Conservation (phyloP, 2,113 vertebrate species). For the Mormoops blainvillei region DNA sequence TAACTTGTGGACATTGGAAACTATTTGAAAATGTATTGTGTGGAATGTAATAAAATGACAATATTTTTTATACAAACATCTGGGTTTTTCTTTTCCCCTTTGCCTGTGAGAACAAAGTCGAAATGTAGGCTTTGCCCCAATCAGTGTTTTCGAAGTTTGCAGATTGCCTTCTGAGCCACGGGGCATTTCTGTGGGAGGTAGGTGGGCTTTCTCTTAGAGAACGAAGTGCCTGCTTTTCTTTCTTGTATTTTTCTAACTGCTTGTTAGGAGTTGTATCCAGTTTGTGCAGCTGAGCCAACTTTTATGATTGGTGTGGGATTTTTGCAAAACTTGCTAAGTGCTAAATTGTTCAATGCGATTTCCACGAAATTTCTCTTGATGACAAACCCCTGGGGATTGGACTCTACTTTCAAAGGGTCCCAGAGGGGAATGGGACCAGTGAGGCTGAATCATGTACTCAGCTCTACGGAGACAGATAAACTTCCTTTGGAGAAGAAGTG, state of each 20-base stretch:
- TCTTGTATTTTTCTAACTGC: constrained; percentile 69
- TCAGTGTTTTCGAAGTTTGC: constrained; percentile 40
- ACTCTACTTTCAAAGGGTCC: constrained; percentile 53
- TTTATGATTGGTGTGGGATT: constrained; percentile 79
- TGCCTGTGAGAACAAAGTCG: constrained; percentile 64
- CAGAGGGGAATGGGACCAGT: background rate
- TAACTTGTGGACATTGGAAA: constrained; percentile 92
- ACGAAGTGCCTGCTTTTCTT: constrained; percentile 57
- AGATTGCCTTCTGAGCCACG: constrained; percentile 20
- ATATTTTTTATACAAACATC: constrained; percentile 97
- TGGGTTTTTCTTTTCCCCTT: constrained; percentile 73
- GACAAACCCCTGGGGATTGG: constrained; percentile 59
- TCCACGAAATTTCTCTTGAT: constrained; percentile 75
- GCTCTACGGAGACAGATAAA: background rate
- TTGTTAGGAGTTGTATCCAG: constrained; percentile 73
- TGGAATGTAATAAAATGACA: constrained; percentile 98
- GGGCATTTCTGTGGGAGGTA: constrained; percentile 49
- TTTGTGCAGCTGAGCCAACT: constrained; percentile 76
- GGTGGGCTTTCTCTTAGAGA: constrained; percentile 36
- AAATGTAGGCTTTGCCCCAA: constrained; percentile 57
- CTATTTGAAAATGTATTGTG: constrained; percentile 91
- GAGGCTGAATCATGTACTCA: background rate
- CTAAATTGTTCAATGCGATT: constrained; percentile 79
- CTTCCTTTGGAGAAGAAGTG: constrained; percentile 32
- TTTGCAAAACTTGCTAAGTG: constrained; percentile 79